A percentile compares a stretch with the other conserved stretches of the same genome.
Conservation (phyloP, 2,113 vertebrate genomes). For the Gobio gobio region DNA sequence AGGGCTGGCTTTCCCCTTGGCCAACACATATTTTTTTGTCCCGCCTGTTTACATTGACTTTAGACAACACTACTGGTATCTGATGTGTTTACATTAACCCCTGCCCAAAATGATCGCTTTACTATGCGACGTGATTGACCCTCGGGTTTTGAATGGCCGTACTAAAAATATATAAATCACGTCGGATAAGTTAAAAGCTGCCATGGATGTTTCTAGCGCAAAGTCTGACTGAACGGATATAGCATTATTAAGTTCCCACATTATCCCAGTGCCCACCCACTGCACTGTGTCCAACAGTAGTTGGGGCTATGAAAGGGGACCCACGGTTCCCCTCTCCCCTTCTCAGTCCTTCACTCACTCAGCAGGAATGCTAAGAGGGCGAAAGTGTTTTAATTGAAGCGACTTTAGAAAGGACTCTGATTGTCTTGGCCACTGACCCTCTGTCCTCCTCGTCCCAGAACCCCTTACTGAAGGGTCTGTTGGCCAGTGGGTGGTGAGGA, state of each 20-base stretch:
- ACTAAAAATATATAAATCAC: too few species aligned
- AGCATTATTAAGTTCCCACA: conserved; percentile 18
- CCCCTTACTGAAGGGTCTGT: conserved; percentile 64
- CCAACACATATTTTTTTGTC: conserved; percentile 22
- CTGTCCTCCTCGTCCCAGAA: conserved; percentile 68
- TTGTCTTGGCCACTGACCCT: conserved; percentile 72
- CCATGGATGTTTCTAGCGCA: too few species aligned
- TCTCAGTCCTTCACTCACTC: conserved; percentile 35
- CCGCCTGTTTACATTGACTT: too few species aligned
- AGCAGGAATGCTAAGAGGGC: conserved; percentile 55
- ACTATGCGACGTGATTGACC: too few species aligned
- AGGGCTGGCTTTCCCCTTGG: conserved; percentile 6
- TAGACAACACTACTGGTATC: too few species aligned
- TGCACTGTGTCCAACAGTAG: conserved; percentile 30
- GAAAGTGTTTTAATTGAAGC: conserved; percentile 73
- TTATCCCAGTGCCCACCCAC: not conserved
- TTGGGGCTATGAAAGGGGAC: conserved; percentile 40
- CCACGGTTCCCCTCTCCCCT: conserved; percentile 41
- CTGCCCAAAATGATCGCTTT: too few species aligned
- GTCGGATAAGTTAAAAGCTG: too few species aligned
- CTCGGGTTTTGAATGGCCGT: too few species aligned
- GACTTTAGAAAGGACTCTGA: conserved; percentile 62
- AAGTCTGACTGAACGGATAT: too few species aligned
- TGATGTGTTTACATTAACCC: too few species aligned
- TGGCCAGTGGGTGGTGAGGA: conserved; percentile 50